Evolutionary conservation across 2,888 invertebrate genomes (phyloP), one percentile per base, ranked within the genome.

Genomic region (Epiperipatus broadwayi): DNA sequence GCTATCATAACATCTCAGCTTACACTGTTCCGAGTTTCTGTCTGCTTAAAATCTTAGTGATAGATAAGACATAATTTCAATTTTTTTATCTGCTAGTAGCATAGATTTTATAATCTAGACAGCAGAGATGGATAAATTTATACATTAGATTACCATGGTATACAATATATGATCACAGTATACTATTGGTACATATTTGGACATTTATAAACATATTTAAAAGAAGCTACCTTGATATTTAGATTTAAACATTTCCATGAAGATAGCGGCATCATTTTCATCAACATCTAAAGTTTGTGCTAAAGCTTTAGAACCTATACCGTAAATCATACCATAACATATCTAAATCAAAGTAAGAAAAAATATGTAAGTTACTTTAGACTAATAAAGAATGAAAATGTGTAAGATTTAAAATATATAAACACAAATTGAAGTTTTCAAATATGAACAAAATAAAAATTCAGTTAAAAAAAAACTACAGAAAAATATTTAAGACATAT

Each of bases 311-410:
- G 71, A 67, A 2, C 93, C 87, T 76, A 95, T 95, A 5, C 95
- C 97, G 57, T 97, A 97, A 41, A 97, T 76, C 52, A 97, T 84
- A 4, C 87, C 93, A 60, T 95, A 95, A 56, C 87, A 87, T 21
- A 93, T 70, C 61, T 85, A 75, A 5, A 43, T 39, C 20, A 3
- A 4, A 39, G 10, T 19, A 42, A 22, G 10, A n/a, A 15, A 5
- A n/a, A n/a, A n/a, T n/a, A n/a, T n/a, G n/a, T n/a, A n/a, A n/a
- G n/a, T n/a, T n/a, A n/a, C n/a, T n/a, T n/a, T n/a, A n/a, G n/a
- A n/a, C n/a, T n/a, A n/a, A n/a, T n/a, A n/a, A n/a, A n/a, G n/a
- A n/a, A n/a, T n/a, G n/a, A n/a, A n/a, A n/a, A n/a, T n/a, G n/a
- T n/a, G n/a, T n/a, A n/a, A n/a, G n/a, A n/a, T n/a, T n/a, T n/a